A percentile compares a stretch with the other conserved stretches of the same genome.
These are phyloP conservation scores for Pachypanchax playfairii DNA, from an alignment of 2,113 vertebrate genomes.

Conservation along the genomic window DNA sequence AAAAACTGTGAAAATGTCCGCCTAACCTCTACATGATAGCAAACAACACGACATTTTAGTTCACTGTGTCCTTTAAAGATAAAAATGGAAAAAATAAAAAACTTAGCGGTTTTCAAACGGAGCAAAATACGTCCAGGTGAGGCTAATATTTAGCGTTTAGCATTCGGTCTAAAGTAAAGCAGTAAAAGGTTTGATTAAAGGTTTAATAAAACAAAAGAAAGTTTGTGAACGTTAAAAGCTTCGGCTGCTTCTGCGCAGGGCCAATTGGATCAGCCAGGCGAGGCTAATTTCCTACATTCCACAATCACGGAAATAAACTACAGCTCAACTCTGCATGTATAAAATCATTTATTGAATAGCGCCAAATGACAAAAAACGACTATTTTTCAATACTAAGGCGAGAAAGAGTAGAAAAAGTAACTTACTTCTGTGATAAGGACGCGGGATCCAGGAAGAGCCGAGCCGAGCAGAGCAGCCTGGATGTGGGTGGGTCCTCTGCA, in stretches of 20 bases:
- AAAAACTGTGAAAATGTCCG: too few species aligned
- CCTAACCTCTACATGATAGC: too few species aligned
- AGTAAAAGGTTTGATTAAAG: too few species aligned
- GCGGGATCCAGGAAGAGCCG: constrained; percentile 42
- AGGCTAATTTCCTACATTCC: constrained; percentile 27
- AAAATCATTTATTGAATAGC: not conserved
- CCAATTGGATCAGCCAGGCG: not conserved
- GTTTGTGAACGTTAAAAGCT: too few species aligned
- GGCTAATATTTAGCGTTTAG: constrained; percentile 30
- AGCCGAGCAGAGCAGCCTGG: not conserved
- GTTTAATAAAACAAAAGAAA: too few species aligned
- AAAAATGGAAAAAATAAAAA: not conserved
- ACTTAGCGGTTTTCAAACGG: constrained; percentile 8
- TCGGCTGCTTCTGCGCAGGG: not conserved
- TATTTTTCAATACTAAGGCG: not conserved
- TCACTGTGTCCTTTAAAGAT: not conserved
- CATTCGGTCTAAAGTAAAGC: not conserved
- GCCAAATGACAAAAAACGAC: not conserved
- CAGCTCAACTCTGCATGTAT: not conserved
- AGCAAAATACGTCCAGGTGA: constrained; percentile 10
- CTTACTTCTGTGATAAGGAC: constrained; percentile 22
- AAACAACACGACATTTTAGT: too few species aligned
- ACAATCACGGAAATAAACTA: not conserved
- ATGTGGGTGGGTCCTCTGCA: constrained; percentile 54
- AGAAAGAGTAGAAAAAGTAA: not conserved